Conservation (phyloP, 1,140 invertebrate species). For the Harpegnathos saltator region DNA sequence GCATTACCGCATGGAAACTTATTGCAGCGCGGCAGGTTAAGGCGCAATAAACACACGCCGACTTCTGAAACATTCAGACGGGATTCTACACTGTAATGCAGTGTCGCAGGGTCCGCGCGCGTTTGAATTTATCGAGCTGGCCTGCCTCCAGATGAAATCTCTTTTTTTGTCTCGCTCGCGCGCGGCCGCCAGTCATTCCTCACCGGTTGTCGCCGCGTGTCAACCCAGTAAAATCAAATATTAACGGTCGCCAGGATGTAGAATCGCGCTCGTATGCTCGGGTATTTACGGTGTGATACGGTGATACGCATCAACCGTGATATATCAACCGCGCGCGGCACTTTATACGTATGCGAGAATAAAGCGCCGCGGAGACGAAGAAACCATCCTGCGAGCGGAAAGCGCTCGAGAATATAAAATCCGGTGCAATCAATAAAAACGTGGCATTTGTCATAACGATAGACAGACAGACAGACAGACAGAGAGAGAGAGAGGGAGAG, state of each 20-base stretch:
- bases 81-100: constrained; percentile 28
- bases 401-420: not conserved
- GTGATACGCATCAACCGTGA: constrained; percentile 37
- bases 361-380: constrained; percentile 24
- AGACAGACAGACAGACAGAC: not conserved
- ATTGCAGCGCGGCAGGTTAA: constrained; percentile 34
- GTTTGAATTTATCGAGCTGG: constrained; percentile 73
- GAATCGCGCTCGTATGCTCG: constrained; percentile 32
- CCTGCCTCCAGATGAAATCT: constrained; percentile 62
- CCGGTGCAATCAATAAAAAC: constrained; percentile 19
- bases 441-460: constrained; percentile 20
- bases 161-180: constrained; percentile 51
- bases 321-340: constrained; percentile 55
- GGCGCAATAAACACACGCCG: constrained; percentile 54
- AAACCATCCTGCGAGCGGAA: constrained; percentile 48
- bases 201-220: constrained; percentile 38
- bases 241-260: constrained; percentile 63
- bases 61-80: constrained; percentile 60
- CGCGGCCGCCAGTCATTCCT: constrained; percentile 50
- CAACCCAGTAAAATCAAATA: constrained; percentile 73
- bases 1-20: constrained; percentile 52
- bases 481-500: not conserved
- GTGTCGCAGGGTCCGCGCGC: constrained; percentile 43
- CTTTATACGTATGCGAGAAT: constrained; percentile 25
- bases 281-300: constrained; percentile 61